phyloP scores from a whole-genome alignment of 2,113 vertebrate genomes.

The Sylvicapra grimmia region DNA sequence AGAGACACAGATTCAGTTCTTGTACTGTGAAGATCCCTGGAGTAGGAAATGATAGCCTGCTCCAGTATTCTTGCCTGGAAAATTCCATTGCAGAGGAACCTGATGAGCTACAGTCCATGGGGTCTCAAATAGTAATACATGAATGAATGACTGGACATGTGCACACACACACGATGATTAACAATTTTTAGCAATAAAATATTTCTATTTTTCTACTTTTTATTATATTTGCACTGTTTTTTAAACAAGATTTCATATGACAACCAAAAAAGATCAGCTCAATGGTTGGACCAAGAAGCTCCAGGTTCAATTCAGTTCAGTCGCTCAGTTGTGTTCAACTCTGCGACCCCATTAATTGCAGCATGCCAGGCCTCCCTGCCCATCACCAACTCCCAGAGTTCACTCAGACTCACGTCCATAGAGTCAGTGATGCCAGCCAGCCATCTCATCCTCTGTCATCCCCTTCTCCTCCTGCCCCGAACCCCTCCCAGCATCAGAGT shows the following conservation, averaged over 20 bases:
- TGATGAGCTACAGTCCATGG: neutral
- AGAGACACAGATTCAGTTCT: neutral
- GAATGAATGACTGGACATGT: rapidly evolving
- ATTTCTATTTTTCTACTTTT: neutral
- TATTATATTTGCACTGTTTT: neutral
- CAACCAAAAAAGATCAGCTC: no score
- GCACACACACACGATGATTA: neutral
- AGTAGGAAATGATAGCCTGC: neutral
- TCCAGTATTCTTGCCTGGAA: neutral
- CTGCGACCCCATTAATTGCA: neutral
- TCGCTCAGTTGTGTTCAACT: rapidly evolving
- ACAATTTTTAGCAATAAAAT: neutral
- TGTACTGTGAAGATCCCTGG: neutral
- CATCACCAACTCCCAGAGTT: neutral
- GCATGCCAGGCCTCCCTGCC: neutral
- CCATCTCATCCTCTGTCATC: neutral
- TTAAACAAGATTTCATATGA: neutral
- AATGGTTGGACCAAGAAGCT: no score
- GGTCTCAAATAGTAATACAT: neutral
- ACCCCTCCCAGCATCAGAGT: neutral
- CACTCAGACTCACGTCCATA: neutral
- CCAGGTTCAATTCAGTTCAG: neutral
- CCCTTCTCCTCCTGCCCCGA: neutral
- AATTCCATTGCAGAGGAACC: neutral
- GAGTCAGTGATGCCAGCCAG: rapidly evolving